These are phyloP conservation scores for Entomobrya proxima DNA, from an alignment of 2,888 invertebrate genomes.

Conservation along the genomic window DNA sequence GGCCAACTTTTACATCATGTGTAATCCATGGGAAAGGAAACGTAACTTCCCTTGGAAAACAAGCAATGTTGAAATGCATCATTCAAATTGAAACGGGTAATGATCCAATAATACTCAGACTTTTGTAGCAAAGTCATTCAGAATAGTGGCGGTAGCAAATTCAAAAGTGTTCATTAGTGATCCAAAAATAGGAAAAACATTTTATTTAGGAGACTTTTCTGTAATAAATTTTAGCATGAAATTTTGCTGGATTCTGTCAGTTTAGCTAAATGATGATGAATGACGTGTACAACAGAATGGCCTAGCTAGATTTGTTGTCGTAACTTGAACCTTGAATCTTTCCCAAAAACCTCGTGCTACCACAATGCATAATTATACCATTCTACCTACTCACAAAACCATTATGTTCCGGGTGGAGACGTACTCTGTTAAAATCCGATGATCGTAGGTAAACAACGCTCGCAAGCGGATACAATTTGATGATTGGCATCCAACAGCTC, in stretches of 20 bases:
- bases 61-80: not conserved
- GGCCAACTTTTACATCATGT: no score
- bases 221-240: not conserved
- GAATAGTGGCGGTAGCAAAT: not conserved
- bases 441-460: no score
- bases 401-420: not conserved
- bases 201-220: no score
- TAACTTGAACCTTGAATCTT: not conserved
- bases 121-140: not conserved
- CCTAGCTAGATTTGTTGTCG: no score
- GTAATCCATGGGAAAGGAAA: not conserved
- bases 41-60: not conserved
- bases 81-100: conserved; percentile 18
- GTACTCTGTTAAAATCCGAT: not conserved
- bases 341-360: not conserved
- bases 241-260: no score
- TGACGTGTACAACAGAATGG: not conserved
- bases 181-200: no score
- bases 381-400: not conserved
- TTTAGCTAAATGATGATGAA: not conserved
- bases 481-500: no score
- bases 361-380: not conserved
- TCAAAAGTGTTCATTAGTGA: not conserved
- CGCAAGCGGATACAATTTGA: no score
- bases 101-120: not conserved